These are phyloP conservation scores for Philantomba maxwellii DNA, from an alignment of 2,113 vertebrate species.

Conservation along the genomic window DNA sequence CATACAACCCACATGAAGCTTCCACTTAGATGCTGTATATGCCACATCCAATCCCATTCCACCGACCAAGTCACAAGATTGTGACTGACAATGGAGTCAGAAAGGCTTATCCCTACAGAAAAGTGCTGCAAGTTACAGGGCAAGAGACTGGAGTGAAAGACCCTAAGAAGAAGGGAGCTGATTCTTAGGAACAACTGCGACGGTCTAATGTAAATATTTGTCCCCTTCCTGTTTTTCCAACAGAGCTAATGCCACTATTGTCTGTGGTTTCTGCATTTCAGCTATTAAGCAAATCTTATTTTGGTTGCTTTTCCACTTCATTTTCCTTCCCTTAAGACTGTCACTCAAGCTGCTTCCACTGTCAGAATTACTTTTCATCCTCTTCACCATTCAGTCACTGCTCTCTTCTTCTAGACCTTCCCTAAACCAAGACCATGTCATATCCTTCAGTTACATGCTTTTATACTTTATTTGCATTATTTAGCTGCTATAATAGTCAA, in stretches of 20 bases:
- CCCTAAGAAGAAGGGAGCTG: background rate
- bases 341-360: background rate
- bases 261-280: background rate
- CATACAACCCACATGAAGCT: background rate
- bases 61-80: background rate
- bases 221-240: background rate
- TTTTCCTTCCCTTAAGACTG: background rate
- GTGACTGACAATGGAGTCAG: accelerated
- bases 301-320: background rate
- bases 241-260: background rate
- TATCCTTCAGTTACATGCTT: background rate
- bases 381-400: background rate
- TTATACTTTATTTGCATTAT: background rate
- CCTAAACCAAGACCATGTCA: background rate
- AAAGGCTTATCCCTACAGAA: background rate
- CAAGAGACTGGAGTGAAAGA: background rate
- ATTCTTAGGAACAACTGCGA: background rate
- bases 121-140: background rate
- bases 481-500: background rate
- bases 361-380: background rate
- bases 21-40: background rate
- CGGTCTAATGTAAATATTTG: background rate
- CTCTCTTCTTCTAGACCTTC: background rate
- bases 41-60: background rate
- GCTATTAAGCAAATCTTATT: background rate